Evolutionary conservation across 2,113 vertebrate genomes (phyloP), one percentile per base, ranked within the genome.

Genomic region (Australoheros scitulus): DNA sequence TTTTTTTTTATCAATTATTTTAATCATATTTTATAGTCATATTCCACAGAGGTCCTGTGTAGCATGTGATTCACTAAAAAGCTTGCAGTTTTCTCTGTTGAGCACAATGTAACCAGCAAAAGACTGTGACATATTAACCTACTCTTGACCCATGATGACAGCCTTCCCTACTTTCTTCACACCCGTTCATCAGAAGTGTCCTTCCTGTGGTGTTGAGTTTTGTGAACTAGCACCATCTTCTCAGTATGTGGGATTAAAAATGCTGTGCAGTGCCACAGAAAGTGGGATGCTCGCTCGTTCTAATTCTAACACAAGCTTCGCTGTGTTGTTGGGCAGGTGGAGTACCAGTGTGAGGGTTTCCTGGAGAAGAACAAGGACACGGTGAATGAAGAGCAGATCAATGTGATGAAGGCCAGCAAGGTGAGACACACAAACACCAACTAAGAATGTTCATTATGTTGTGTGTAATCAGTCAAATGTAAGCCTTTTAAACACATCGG

Each of bases 301-400:
- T 4, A 38, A 41, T 38, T 55, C 2, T 84, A 61, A 84, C 76
- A 58, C 81, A 55, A 61, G 57, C 74, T 55, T 34, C 52, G 26
- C 57, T 89, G 26, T 83, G 47, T 76, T 1, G 10, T 55, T 14
- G 59, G 41, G 85, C 93, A 99, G 98, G 98, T 99, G 80, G 98
- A 99, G 87, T 99, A 99, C 91, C 98, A 99, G 74, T 99, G 98
- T 91, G 98, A 99, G 29, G 97, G 98, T 24, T 99, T 99, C 95
- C 94, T 99, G 82, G 98, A 97, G 95, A 99, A 99, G 94, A 99
- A 99, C 95, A 99, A 99, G 94, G 98, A 99, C 91, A 99, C 98
- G 0, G 98, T 99, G 87, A 99, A 98, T 91, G 98, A 98, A 93
- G 98, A 99, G 80, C 98, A 99, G 96, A 98, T 99, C 93, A 96